Conservation (phyloP, 2,888 invertebrate species). For the Argyresthia goedartella region DNA sequence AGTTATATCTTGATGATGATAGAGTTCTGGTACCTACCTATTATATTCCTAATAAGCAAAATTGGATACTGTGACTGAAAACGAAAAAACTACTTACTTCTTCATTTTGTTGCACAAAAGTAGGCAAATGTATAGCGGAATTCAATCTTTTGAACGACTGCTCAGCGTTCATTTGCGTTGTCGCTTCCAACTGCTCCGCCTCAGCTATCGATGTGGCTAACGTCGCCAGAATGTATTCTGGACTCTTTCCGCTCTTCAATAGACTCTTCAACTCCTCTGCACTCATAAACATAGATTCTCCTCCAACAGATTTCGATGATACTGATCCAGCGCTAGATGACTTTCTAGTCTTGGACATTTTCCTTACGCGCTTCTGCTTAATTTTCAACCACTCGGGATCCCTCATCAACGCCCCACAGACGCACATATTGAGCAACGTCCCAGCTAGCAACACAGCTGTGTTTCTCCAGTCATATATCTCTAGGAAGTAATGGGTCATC, state of each 20-base stretch:
- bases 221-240: constrained; percentile 74
- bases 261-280: constrained; percentile 76
- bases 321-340: constrained; percentile 64
- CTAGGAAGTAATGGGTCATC: constrained; percentile 80
- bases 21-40: too few relatives aligned
- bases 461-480: constrained; percentile 84
- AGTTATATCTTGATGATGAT: too few relatives aligned
- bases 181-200: constrained; percentile 51
- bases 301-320: constrained; percentile 57
- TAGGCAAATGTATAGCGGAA: constrained; percentile 83
- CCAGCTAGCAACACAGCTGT: constrained; percentile 83
- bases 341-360: constrained; percentile 48
- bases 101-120: constrained; percentile 79
- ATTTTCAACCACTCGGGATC: constrained; percentile 86
- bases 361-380: constrained; percentile 70
- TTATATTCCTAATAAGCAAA: too few relatives aligned
- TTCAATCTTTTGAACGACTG: constrained; percentile 50
- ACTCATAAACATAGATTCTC: constrained; percentile 64
- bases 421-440: constrained; percentile 86
- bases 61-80: too few relatives aligned
- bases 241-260: constrained; percentile 76
- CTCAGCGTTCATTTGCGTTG: constrained; percentile 55
- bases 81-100: constrained; percentile 72
- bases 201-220: constrained; percentile 69
- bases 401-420: constrained; percentile 88